Evolutionary conservation across 1,140 invertebrate species (phyloP).

Genomic region (Drosophila bocki): DNA sequence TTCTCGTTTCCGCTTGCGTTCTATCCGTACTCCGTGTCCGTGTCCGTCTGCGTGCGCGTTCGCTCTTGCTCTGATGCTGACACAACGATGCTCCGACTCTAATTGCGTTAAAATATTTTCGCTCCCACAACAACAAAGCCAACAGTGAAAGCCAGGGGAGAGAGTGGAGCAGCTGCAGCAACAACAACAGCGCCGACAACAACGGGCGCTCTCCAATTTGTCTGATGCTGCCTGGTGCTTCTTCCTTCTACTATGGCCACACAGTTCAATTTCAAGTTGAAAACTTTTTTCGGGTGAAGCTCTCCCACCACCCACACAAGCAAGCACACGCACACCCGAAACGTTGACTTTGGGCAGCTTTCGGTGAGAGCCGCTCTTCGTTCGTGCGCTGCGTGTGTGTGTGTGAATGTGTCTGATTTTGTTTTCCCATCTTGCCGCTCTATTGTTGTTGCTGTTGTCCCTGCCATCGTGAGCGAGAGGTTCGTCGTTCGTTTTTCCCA

Average conservation of each 20-base stretch:
- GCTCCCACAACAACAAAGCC: conserved; percentile 73
- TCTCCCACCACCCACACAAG: conserved; percentile 30
- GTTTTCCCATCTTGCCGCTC: conserved; percentile 38
- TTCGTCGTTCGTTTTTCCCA: conserved; percentile 52
- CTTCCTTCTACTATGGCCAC: conserved; percentile 64
- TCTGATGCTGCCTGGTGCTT: conserved; percentile 59
- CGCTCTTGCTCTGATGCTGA: conserved; percentile 69
- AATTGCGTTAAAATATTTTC: conserved; percentile 82
- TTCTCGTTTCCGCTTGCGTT: conserved; percentile 42
- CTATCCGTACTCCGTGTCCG: conserved; percentile 67
- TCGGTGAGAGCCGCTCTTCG: conserved; percentile 61
- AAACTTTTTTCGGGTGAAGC: conserved; percentile 56
- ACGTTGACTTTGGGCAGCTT: conserved; percentile 60
- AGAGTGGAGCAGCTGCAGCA: conserved; percentile 31
- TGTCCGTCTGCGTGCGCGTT: conserved; percentile 81
- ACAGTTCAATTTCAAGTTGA: conserved; percentile 81
- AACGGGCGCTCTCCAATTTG: conserved; percentile 74
- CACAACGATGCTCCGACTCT: conserved; percentile 67
- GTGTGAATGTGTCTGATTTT: conserved; percentile 37
- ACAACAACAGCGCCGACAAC: conserved; percentile 20
- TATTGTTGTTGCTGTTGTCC: conserved; percentile 52
- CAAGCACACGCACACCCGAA: conserved; percentile 17
- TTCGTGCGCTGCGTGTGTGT: conserved; percentile 19
- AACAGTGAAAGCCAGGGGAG: conserved; percentile 31
- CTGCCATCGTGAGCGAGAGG: conserved; percentile 53